Evolutionary conservation across 1,140 invertebrate genomes (phyloP).

Genomic region (Lasioglossum baleicum): DNA sequence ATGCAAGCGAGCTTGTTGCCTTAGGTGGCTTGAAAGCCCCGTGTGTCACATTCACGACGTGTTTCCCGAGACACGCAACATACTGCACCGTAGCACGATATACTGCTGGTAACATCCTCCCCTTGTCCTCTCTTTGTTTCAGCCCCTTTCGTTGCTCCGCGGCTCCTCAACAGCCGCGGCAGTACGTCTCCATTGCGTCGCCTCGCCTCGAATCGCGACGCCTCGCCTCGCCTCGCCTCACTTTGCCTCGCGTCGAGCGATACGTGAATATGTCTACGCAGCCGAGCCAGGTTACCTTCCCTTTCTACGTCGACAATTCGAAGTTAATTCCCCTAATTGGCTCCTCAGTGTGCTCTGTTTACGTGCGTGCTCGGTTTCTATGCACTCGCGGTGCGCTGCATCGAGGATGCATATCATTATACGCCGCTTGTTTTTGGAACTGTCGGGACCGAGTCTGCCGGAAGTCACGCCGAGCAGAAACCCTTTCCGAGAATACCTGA

Average conservation of each 20-base stretch:
- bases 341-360: conserved; percentile 48
- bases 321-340: conserved; percentile 63
- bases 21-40: conserved; percentile 75
- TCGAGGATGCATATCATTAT: neutral
- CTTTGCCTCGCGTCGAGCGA: conserved; percentile 8
- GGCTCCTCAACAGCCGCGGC: conserved; percentile 15
- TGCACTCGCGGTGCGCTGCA: neutral
- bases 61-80: conserved; percentile 69
- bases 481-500: neutral
- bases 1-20: conserved; percentile 76
- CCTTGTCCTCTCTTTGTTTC: conserved; percentile 30
- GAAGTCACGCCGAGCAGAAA: neutral
- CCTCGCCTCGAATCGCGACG: too few relatives aligned
- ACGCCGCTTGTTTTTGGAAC: conserved; percentile 1
- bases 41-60: conserved; percentile 74
- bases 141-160: neutral
- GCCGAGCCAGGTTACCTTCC: conserved; percentile 30
- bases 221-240: too few relatives aligned
- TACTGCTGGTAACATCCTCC: conserved; percentile 52
- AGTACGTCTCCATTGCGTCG: conserved; percentile 43
- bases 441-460: neutral
- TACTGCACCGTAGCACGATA: conserved; percentile 63
- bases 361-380: neutral
- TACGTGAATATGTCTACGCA: conserved; percentile 47
- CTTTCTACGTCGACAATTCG: conserved; percentile 59